Percentiles rank a stretch among this genome's conserved stretches.
Conservation (phyloP, 2,888 invertebrate species). For the Gandaritis pyraliata region DNA sequence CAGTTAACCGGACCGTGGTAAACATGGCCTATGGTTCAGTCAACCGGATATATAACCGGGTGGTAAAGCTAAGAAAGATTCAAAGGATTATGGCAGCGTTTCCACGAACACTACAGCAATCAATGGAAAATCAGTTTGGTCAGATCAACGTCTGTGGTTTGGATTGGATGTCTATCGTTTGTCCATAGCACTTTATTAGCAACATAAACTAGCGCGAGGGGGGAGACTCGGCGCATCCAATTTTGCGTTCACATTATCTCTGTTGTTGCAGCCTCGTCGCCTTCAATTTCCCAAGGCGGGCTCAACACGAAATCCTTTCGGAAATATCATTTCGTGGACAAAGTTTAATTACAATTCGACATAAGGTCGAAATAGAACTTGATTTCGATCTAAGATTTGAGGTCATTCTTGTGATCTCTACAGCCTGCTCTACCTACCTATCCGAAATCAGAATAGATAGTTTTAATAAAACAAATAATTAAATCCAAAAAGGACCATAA, state of each 20-base stretch:
- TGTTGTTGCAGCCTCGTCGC: conserved; percentile 63
- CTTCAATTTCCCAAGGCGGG: conserved; percentile 58
- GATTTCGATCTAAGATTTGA: conserved; percentile 14
- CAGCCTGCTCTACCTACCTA: too few species aligned
- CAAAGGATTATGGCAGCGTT: too few species aligned
- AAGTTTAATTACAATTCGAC: conserved; percentile 47
- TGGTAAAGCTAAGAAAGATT: too few species aligned
- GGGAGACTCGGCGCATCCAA: conserved; percentile 57
- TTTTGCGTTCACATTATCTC: conserved; percentile 64
- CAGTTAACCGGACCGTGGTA: too few species aligned
- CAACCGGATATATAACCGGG: too few species aligned
- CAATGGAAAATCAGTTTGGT: conserved; percentile 12
- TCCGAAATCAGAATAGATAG: conserved; percentile 33
- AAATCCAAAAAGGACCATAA: conserved; percentile 82
- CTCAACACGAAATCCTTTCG: conserved; percentile 51
- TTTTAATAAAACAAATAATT: conserved; percentile 59
- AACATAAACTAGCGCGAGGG: conserved; percentile 47
- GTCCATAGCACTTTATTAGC: conserved; percentile 42
- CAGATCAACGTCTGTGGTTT: too few species aligned
- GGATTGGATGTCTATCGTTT: conserved; percentile 30
- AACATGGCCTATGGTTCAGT: too few species aligned
- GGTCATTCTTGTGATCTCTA: neutral
- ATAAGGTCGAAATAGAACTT: conserved; percentile 28
- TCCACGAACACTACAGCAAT: too few species aligned
- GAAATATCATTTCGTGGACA: conserved; percentile 47